Evolutionary conservation across 2,113 vertebrate species (phyloP), one percentile per base, ranked within the genome.

Genomic region (Tetraodon nigroviridis): DNA sequence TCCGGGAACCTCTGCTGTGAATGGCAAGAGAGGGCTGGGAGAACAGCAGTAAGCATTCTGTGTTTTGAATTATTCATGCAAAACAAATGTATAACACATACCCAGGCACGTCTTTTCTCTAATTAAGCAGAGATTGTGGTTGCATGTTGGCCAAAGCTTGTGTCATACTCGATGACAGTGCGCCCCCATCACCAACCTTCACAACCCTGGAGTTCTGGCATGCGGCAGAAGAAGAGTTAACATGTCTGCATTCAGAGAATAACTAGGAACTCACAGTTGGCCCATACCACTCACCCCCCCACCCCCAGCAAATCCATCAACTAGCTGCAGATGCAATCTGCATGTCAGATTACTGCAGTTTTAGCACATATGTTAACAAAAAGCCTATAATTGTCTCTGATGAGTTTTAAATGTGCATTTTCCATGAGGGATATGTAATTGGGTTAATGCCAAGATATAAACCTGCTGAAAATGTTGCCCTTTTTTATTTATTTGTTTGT

Each of bases 281-380:
- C 80, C 58, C 19, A 12, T 73, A 71, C 78, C 71, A 64, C 75
- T 84, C 84, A 80, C 70, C 87, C 84, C 81, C 73, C 79, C 73
- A 83, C 87, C 84, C 81, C 73, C 79, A 75, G 84, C 83, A 91
- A 90, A 91, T 90, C 90, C 88, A 86, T 90, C 88, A 89, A 87
- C 90, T 89, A 90, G 81, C 81, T 68, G 76, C 84, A 88, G 86
- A 92, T 89, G 89, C 89, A 88, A 89, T 91, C 87, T 88, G 89
- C 85, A 87, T 89, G 69, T 58, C 48, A 85, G 84, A 90, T 92
- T 87, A 84, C 74, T 69, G 68, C 86, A 87, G 83, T 89, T 89
- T 85, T 83, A 88, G 81, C 79, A 82, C 80, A 82, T 77, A 29
- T 51, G 82, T 72, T 79, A 84, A 47, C 8, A 27, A 83, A 71